These are phyloP conservation scores for Strigops habroptila DNA, from an alignment of 2,113 vertebrate genomes.

Conservation along the genomic window DNA sequence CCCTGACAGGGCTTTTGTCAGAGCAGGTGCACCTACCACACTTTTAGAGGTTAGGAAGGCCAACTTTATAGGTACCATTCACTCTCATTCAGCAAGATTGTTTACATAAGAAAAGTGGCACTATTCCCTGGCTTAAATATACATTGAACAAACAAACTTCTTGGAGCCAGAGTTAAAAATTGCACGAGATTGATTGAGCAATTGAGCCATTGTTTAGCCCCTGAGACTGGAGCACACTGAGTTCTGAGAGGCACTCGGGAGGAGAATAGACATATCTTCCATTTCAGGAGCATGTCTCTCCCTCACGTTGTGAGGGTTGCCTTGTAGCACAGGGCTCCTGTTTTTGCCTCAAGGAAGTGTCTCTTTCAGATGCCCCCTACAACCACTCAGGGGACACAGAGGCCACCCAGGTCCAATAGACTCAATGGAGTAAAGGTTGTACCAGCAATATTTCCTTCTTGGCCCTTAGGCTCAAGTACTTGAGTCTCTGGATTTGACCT, in stretches of 20 bases:
- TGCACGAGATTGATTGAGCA: not conserved
- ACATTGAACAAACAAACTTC: not conserved
- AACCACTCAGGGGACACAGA: not conserved
- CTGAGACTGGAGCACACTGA: rapidly evolving
- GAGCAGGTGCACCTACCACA: not conserved
- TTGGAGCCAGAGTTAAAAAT: not conserved
- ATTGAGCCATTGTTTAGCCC: rapidly evolving
- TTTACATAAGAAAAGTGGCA: not conserved
- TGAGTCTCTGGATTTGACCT: not conserved
- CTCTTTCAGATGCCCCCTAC: not conserved
- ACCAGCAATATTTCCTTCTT: not conserved
- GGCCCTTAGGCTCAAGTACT: not conserved
- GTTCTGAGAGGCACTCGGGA: rapidly evolving
- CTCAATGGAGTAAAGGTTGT: not conserved
- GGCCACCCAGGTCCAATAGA: not conserved
- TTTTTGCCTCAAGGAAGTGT: not conserved
- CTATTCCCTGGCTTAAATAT: not conserved
- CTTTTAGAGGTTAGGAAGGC: not conserved
- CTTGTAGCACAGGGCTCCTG: not conserved
- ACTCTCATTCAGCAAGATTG: not conserved
- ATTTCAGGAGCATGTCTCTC: not conserved
- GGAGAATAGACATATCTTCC: rapidly evolving
- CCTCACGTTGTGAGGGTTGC: rapidly evolving
- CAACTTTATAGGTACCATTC: not conserved
- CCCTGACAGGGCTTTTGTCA: not conserved